These are phyloP conservation scores for Laspeyria flexula DNA, from an alignment of 2,888 invertebrate species.

Conservation along the genomic window DNA sequence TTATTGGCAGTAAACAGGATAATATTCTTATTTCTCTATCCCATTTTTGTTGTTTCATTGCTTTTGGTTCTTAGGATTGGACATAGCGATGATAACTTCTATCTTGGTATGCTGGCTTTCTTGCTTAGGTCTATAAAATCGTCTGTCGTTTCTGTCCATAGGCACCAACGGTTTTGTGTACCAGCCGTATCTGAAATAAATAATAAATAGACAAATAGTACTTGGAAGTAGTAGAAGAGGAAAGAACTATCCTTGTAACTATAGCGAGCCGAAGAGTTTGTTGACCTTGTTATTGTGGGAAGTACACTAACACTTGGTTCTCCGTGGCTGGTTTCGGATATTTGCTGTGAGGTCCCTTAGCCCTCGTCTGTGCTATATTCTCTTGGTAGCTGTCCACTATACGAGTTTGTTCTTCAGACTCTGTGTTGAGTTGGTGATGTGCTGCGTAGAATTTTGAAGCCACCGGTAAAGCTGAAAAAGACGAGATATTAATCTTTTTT, in stretches of 20 bases:
- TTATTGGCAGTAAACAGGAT: too few relatives aligned
- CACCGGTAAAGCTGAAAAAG: conserved; percentile 64
- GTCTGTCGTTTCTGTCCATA: conserved; percentile 67
- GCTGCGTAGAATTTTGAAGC: conserved; percentile 77
- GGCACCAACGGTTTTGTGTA: conserved; percentile 59
- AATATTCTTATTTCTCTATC: too few relatives aligned
- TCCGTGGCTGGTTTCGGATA: conserved; percentile 67
- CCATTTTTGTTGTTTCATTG: not conserved
- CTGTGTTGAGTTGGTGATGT: conserved; percentile 67
- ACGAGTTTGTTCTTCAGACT: conserved; percentile 58
- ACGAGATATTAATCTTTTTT: not conserved
- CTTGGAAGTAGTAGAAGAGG: not conserved
- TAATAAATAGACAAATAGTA: not conserved
- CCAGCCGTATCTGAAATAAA: conserved; percentile 72
- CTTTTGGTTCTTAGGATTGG: conserved; percentile 63
- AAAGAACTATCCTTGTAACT: too few relatives aligned
- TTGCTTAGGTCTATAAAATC: conserved; percentile 70
- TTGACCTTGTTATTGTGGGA: too few relatives aligned
- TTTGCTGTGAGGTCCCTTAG: conserved; percentile 73
- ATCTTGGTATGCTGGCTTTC: conserved; percentile 75
- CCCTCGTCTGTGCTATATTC: conserved; percentile 72
- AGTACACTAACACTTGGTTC: conserved; percentile 63
- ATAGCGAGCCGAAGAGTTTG: too few relatives aligned
- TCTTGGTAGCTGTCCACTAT: conserved; percentile 66
- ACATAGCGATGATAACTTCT: conserved; percentile 71